Evolutionary conservation across 2,888 invertebrate genomes (phyloP), one percentile per base, ranked within the genome.

Genomic region (Athalia cordata): DNA sequence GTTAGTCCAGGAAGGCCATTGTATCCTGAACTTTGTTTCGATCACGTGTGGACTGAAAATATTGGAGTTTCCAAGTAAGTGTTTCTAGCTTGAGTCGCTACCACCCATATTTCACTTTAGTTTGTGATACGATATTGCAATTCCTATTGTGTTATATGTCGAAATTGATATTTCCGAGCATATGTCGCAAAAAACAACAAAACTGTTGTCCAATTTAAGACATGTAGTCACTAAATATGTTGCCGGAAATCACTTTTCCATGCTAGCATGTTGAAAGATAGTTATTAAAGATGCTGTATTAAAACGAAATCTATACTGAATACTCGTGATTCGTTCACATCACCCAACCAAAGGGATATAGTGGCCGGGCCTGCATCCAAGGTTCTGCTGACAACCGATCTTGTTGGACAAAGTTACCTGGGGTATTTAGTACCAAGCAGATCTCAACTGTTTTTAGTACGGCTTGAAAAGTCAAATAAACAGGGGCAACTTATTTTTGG

Each of bases 31-130:
- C 92, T 98, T 81, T 98, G 97, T 85, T 91, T 98, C 65, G 98
- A 98, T 83, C 95, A 96, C 86, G 91, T 98, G 11, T 98, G 98
- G 98, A 95, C 95, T 0, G 98, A 98, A 85, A 94, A 91, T 79
- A 91, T 84, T 59, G 87, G 86, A 9, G 81, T 89, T 9, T 86
- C 90, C 50, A 90, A 90, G 91, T 90, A 84, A 82, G 84, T 82
- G 65, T 62, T 13, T 8, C 15, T 55, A 9, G 8, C 5, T 9
- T 9, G 4, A n/a, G 3, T 45, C 29, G 29, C 29, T 29, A 29
- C 29, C 29, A 29, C 29, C 29, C 2, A 29, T 0, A 0, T 29
- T 0, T 29, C 29, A 29, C 29, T 29, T 29, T 29, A 29, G 29
- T 0, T 29, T 29, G 0, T 29, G 29, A 29, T 29, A 29, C 29